Percentiles rank a stretch among this genome's conserved stretches.
Conservation (phyloP, 2,113 vertebrate genomes). For the Phalacrocorax aristotelis region DNA sequence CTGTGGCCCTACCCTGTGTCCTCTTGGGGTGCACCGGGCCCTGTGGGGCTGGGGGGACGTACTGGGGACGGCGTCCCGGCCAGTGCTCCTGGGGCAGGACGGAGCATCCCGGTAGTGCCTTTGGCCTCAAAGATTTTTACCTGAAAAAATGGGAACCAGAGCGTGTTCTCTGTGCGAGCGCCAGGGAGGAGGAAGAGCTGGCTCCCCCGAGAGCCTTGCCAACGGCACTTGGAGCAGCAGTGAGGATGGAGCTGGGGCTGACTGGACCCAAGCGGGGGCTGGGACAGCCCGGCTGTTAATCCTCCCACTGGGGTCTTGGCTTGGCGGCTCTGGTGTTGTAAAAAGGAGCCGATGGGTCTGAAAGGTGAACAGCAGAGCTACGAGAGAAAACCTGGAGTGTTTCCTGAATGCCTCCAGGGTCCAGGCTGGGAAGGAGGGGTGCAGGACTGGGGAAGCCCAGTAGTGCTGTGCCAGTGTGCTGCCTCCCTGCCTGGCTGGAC, state of each 20-base stretch:
- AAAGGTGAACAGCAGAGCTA: not conserved
- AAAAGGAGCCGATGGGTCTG: not conserved
- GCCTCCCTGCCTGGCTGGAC: not conserved
- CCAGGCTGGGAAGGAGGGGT: not conserved
- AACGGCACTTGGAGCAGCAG: not conserved
- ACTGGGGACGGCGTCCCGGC: not conserved
- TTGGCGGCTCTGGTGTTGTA: not conserved
- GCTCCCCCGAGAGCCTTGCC: not conserved
- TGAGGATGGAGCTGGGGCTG: not conserved
- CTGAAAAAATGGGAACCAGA: not conserved
- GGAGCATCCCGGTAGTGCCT: not conserved
- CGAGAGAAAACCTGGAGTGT: not conserved
- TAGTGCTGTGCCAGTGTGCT: not conserved
- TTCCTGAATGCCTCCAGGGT: not conserved
- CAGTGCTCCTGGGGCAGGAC: not conserved
- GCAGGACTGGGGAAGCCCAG: not conserved
- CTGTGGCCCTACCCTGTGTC: too few species aligned
- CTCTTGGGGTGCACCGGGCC: not conserved
- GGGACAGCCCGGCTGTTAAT: not conserved
- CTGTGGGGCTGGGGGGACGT: not conserved
- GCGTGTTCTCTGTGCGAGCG: fast-evolving
- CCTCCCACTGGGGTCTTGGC: not conserved
- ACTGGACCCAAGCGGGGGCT: fast-evolving
- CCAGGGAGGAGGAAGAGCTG: not conserved
- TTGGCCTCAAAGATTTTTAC: not conserved